Percentiles rank a stretch among this genome's conserved stretches.
Evolutionary conservation across 2,888 invertebrate genomes (phyloP).

Genomic region (Thysanoteuthis rhombus): DNA sequence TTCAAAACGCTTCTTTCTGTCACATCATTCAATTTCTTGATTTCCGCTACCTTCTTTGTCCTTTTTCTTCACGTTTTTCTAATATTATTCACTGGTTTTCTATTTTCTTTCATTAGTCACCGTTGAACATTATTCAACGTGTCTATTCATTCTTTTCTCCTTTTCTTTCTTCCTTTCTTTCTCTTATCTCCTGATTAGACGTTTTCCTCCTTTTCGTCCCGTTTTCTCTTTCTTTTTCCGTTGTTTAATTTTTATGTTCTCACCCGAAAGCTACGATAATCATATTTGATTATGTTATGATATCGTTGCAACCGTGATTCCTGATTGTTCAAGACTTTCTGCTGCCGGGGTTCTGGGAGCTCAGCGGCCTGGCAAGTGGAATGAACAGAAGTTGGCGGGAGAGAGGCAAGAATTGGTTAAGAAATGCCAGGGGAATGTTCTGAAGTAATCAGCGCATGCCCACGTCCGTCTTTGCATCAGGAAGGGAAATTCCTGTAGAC

Average conservation of each 20-base stretch:
- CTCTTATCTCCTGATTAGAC: background rate
- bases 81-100: too few species aligned
- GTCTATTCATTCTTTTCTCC: background rate
- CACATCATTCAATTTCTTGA: too few species aligned
- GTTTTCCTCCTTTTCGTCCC: background rate
- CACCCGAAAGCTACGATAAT: background rate
- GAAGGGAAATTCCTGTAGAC: background rate
- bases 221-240: background rate
- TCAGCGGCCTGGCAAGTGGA: background rate
- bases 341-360: background rate
- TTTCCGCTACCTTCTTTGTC: too few species aligned
- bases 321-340: background rate
- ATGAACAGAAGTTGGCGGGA: background rate
- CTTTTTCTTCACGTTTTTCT: too few species aligned
- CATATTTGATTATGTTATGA: conserved; percentile 12
- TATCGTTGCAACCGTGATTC: background rate
- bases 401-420: background rate
- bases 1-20: too few species aligned
- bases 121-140: background rate
- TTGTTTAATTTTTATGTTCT: background rate
- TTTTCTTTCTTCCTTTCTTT: background rate
- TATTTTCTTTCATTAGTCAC: too few species aligned
- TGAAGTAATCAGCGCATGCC: background rate
- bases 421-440: background rate
- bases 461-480: background rate